These are phyloP conservation scores for Apamea sordens DNA, from an alignment of 2,888 invertebrate species.

Conservation along the genomic window DNA sequence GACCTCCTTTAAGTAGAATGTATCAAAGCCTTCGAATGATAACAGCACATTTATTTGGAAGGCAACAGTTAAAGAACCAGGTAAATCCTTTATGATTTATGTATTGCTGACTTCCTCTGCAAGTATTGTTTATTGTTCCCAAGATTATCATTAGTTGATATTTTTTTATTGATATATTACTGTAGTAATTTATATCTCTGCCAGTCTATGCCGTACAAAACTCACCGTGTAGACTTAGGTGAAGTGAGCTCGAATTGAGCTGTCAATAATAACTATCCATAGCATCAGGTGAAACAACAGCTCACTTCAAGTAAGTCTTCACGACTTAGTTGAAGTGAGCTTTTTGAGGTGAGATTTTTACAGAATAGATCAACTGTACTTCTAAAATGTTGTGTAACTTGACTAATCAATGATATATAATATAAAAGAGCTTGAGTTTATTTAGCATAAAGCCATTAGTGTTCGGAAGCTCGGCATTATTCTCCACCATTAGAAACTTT, in stretches of 20 bases:
- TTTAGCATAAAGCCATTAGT: too few species aligned
- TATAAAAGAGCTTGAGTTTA: not conserved
- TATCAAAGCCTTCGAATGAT: conserved; percentile 31
- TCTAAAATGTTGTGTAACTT: conserved; percentile 3
- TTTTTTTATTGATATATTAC: not conserved
- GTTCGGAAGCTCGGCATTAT: not conserved
- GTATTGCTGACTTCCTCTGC: not conserved
- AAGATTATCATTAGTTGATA: conserved; percentile 23
- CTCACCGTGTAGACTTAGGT: not conserved
- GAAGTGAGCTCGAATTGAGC: not conserved
- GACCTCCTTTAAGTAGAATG: conserved; percentile 37
- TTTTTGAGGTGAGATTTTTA: not conserved
- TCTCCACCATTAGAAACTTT: conserved; percentile 18
- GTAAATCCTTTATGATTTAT: conserved; percentile 52
- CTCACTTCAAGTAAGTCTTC: too few species aligned
- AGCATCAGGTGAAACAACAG: too few species aligned
- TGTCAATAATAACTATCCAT: too few species aligned
- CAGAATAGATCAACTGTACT: not conserved
- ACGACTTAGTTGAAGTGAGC: too few species aligned
- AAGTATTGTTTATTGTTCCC: conserved; percentile 41
- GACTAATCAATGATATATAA: not conserved
- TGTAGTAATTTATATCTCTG: not conserved
- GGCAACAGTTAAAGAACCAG: conserved; percentile 29
- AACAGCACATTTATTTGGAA: conserved; percentile 32
- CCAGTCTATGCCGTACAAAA: not conserved